Evolutionary conservation across 2,888 invertebrate genomes (phyloP).

Genomic region (Papilio demoleus): DNA sequence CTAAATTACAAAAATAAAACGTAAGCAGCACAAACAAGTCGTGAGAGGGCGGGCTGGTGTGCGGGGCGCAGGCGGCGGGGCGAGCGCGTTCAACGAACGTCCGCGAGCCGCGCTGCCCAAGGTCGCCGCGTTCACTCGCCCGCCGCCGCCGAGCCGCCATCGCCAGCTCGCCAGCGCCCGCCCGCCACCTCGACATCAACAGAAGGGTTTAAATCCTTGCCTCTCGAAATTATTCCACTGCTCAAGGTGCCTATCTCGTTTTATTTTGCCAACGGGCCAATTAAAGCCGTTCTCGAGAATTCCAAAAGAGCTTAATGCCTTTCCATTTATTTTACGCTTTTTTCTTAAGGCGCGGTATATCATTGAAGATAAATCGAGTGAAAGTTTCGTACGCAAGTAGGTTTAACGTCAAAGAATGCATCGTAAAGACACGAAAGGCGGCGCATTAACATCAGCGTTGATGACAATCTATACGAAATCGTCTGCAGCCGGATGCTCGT

Average conservation of each 20-base stretch:
- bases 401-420: slow-evolving; percentile 14
- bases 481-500: slow-evolving; percentile 72
- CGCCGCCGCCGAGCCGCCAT: slow-evolving; percentile 35
- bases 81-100: slow-evolving; percentile 81
- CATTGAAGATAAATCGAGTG: slow-evolving; percentile 20
- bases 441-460: slow-evolving; percentile 22
- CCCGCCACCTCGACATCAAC: slow-evolving; percentile 40
- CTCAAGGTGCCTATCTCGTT: slow-evolving; percentile 32
- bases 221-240: slow-evolving; percentile 47
- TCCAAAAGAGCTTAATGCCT: slow-evolving; percentile 1
- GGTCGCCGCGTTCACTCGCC: slow-evolving; percentile 70
- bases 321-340: slow-evolving; percentile 10
- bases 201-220: slow-evolving; percentile 51
- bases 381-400: slow-evolving; percentile 10
- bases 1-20: slow-evolving; percentile 60
- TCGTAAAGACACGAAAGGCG: slow-evolving; percentile 15
- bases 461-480: slow-evolving; percentile 49
- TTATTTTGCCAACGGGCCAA: slow-evolving; percentile 19
- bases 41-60: slow-evolving; percentile 51
- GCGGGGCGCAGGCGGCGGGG: slow-evolving; percentile 51
- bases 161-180: not conserved
- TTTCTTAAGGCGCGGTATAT: slow-evolving; percentile 7
- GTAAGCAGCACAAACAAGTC: slow-evolving; percentile 74
- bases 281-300: slow-evolving; percentile 22
- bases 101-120: slow-evolving; percentile 79